A percentile compares a stretch with the other conserved stretches of the same genome.
phyloP scores from a whole-genome alignment of 2,888 invertebrate species.

The Alloplasta piceator region DNA sequence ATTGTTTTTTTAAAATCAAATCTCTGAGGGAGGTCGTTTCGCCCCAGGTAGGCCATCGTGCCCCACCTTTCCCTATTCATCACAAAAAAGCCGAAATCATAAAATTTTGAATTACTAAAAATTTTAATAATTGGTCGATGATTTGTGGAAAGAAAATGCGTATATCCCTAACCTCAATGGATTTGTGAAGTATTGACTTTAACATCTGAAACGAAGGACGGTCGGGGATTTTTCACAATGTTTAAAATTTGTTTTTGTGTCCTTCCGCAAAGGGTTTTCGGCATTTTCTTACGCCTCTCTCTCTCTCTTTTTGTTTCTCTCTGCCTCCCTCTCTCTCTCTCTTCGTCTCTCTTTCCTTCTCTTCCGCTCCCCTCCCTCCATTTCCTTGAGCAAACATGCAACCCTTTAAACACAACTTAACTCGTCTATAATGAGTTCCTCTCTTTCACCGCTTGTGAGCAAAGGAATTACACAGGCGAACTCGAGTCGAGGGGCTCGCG shows the following conservation, averaged over 20 bases:
- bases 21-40: too few relatives aligned
- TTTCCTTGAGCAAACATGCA: conserved; percentile 49
- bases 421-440: conserved; percentile 63
- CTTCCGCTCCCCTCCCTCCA: background rate
- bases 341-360: background rate
- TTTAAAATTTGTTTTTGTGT: conserved; percentile 22
- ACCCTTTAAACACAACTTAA: conserved; percentile 63
- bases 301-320: background rate
- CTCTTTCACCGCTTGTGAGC: conserved; percentile 56
- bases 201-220: background rate
- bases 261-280: conserved; percentile 10
- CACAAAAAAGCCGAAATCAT: too few relatives aligned
- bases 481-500: conserved; percentile 52
- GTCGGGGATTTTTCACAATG: too few relatives aligned
- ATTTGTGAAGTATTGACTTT: too few relatives aligned
- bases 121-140: too few relatives aligned
- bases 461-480: conserved; percentile 45
- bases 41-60: too few relatives aligned
- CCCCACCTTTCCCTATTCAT: too few relatives aligned
- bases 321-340: conserved; percentile 17
- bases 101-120: too few relatives aligned
- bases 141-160: too few relatives aligned
- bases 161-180: too few relatives aligned
- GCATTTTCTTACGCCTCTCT: conserved; percentile 18
- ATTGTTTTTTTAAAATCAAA: too few relatives aligned